Evolutionary conservation across 2,797 vertebrate species (phyloP).

Genomic region (Mormyrus proboscirostris): DNA sequence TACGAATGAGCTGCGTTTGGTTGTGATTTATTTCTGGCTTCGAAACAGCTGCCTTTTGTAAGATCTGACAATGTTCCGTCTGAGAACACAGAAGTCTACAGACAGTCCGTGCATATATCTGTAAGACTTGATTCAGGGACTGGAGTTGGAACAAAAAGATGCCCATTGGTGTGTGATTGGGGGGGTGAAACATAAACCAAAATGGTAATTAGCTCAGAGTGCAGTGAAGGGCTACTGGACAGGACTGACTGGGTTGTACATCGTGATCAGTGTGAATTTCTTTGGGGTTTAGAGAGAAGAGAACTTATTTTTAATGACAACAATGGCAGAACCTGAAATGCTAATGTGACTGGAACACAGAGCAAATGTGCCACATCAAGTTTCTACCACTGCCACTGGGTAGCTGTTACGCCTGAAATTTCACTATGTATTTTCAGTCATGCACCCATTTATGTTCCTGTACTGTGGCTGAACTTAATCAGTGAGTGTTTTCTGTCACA

Average conservation of each 20-base stretch:
- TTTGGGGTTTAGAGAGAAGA: neutral
- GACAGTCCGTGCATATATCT: neutral
- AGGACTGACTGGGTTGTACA: neutral
- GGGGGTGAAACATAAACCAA: neutral
- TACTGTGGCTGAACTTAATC: neutral
- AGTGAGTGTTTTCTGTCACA: neutral
- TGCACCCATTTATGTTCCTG: neutral
- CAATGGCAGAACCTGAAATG: neutral
- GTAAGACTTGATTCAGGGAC: neutral
- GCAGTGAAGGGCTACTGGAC: neutral
- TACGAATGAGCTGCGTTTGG: neutral
- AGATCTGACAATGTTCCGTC: neutral
- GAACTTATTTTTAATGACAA: neutral
- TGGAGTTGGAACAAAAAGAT: neutral
- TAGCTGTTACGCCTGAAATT: neutral
- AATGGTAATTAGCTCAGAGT: neutral
- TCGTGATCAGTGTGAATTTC: neutral
- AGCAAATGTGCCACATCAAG: neutral
- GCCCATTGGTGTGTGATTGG: neutral
- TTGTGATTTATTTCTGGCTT: conserved; percentile 4
- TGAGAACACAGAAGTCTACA: neutral
- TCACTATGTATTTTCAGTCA: neutral
- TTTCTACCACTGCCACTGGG: neutral
- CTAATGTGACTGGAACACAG: neutral
- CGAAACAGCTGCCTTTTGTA: neutral